Percentiles rank a stretch among this genome's conserved stretches.
Conservation (phyloP, 2,888 invertebrate genomes). For the Atherix ibis region DNA sequence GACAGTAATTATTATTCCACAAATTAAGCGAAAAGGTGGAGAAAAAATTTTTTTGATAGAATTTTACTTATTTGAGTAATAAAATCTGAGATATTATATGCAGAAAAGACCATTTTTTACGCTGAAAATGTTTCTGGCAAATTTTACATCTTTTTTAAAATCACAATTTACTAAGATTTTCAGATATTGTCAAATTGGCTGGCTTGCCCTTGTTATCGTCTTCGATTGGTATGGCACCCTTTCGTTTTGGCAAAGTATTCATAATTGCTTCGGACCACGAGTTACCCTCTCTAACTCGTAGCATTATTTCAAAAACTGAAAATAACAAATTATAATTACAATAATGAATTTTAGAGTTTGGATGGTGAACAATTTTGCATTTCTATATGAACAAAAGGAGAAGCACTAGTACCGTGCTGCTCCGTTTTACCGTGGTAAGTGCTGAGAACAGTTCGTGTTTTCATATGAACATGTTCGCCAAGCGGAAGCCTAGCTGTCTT, state of each 20-base stretch:
- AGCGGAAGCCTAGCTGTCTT: constrained; percentile 77
- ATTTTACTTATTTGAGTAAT: too few species aligned
- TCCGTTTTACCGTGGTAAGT: constrained; percentile 93
- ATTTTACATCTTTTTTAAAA: too few species aligned
- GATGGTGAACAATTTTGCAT: not conserved
- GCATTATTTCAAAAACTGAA: constrained; percentile 71
- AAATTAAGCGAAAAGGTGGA: too few species aligned
- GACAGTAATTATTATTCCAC: too few species aligned
- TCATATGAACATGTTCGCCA: constrained; percentile 77
- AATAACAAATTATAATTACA: constrained; percentile 20
- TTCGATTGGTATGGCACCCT: constrained; percentile 44
- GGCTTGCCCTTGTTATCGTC: too few species aligned
- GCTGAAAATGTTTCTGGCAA: too few species aligned
- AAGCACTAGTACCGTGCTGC: too few species aligned
- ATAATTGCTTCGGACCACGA: constrained; percentile 67
- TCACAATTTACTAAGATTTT: too few species aligned
- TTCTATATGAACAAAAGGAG: constrained; percentile 6
- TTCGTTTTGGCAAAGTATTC: constrained; percentile 59
- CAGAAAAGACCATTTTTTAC: too few species aligned
- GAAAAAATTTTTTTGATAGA: too few species aligned
- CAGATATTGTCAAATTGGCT: too few species aligned
- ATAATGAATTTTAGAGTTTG: constrained; percentile 1
- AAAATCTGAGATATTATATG: too few species aligned
- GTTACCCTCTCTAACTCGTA: constrained; percentile 58
- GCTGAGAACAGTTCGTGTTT: constrained; percentile 82